A percentile compares a stretch with the other conserved stretches of the same genome.
These are phyloP conservation scores for Otolemur garnettii DNA, from an alignment of 2,113 vertebrate genomes.

Conservation along the genomic window DNA sequence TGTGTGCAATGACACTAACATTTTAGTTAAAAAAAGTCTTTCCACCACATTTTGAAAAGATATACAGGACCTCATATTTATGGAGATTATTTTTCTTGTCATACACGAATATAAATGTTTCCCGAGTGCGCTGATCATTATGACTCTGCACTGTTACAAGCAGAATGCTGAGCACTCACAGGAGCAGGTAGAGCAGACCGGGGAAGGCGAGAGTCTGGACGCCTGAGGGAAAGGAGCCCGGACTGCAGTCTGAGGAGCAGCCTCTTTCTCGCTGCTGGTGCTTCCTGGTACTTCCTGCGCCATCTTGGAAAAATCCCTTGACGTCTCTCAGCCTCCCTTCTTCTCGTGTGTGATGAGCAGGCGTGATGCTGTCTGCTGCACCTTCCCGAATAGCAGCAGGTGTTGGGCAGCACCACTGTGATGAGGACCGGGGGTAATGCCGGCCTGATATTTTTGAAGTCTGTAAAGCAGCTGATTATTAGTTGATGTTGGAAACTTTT, in stretches of 20 bases:
- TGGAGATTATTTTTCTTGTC: background rate
- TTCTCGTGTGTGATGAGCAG: background rate
- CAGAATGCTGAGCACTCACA: background rate
- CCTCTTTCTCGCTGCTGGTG: background rate
- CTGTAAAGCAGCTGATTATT: background rate
- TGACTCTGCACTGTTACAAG: background rate
- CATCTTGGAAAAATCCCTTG: background rate
- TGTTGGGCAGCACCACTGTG: background rate
- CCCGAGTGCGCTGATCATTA: background rate
- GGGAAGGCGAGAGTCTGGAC: background rate
- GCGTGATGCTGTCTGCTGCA: background rate
- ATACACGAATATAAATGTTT: background rate
- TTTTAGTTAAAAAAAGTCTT: background rate
- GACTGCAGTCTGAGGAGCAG: background rate
- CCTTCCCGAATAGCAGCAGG: background rate
- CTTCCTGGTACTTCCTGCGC: background rate
- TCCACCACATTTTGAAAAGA: constrained; percentile 26
- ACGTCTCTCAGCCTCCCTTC: background rate
- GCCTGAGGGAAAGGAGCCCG: background rate
- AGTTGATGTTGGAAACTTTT: background rate
- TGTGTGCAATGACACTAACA: background rate
- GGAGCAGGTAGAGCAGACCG: background rate
- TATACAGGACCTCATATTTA: background rate
- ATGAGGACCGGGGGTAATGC: background rate
- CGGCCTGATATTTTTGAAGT: background rate